Conservation (phyloP, 1,140 invertebrate species). For the Diprion similis region DNA sequence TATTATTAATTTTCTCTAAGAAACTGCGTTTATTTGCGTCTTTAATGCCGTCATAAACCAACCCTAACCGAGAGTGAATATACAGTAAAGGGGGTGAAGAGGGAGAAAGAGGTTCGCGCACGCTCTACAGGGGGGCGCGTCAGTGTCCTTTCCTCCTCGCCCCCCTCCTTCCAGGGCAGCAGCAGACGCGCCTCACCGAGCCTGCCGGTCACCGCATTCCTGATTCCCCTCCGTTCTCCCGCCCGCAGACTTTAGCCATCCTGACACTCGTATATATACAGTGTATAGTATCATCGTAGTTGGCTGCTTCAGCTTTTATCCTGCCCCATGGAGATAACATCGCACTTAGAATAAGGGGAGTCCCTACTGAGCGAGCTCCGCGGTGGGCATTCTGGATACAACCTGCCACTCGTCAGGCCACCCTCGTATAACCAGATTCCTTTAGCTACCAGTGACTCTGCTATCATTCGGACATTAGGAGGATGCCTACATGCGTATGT, state of each 20-base stretch:
- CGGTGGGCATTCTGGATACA: conserved; percentile 57
- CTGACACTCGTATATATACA: conserved; percentile 43
- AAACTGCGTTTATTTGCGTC: background rate
- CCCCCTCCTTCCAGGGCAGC: background rate
- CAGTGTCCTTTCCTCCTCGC: conserved; percentile 48
- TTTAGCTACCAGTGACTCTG: background rate
- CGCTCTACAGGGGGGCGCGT: conserved; percentile 51
- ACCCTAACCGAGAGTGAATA: conserved; percentile 5
- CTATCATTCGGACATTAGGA: conserved; percentile 1
- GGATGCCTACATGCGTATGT: no score
- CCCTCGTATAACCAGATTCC: conserved; percentile 39
- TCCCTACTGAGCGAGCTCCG: conserved; percentile 52
- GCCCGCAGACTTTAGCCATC: conserved; percentile 30
- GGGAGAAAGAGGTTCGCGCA: conserved; percentile 26
- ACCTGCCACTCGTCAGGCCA: conserved; percentile 58
- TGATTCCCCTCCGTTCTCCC: conserved; percentile 13
- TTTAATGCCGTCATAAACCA: background rate
- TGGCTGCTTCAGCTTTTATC: conserved; percentile 49
- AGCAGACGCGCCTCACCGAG: conserved; percentile 22
- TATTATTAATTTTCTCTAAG: no score
- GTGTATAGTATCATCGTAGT: conserved; percentile 47
- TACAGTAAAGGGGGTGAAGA: background rate
- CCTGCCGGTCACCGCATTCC: conserved; percentile 54
- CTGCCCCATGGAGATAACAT: conserved; percentile 46
- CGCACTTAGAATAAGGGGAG: conserved; percentile 49